Percentiles rank a stretch among this genome's conserved stretches.
Evolutionary conservation across 2,113 vertebrate genomes (phyloP).

Genomic region (Nothobranchius kuhntae): DNA sequence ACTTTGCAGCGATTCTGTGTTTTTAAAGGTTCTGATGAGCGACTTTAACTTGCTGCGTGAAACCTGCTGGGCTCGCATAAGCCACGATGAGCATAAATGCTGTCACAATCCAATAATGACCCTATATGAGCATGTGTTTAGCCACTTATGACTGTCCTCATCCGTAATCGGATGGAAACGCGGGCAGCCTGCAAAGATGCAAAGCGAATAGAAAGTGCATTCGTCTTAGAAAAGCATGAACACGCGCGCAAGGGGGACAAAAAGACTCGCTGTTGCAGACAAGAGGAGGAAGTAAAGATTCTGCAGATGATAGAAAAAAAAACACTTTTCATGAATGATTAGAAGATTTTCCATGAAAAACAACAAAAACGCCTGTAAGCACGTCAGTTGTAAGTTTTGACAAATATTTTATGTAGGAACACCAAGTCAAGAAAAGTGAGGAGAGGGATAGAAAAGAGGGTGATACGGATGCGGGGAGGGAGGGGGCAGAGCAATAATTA

Average conservation of each 20-base stretch:
- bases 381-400: slow-evolving; percentile 82
- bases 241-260: no score
- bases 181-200: slow-evolving; percentile 77
- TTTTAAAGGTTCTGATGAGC: slow-evolving; percentile 4
- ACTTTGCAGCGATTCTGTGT: no score
- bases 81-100: slow-evolving; percentile 55
- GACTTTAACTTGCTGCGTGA: slow-evolving; percentile 25
- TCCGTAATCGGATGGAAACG: slow-evolving; percentile 65
- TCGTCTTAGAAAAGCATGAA: slow-evolving; percentile 95
- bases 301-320: slow-evolving; percentile 43
- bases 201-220: slow-evolving; percentile 96
- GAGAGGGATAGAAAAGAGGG: slow-evolving; percentile 81
- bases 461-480: slow-evolving; percentile 66
- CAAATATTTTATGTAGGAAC: slow-evolving; percentile 90
- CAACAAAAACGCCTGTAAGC: slow-evolving; percentile 78
- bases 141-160: slow-evolving; percentile 62
- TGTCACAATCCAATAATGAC: slow-evolving; percentile 65
- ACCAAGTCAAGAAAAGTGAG: slow-evolving; percentile 88
- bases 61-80: slow-evolving; percentile 34
- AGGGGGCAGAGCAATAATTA: slow-evolving; percentile 87
- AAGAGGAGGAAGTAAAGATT: no score
- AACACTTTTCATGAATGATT: background rate
- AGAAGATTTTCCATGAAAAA: background rate
- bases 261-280: no score
- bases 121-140: slow-evolving; percentile 62